phyloP scores from a whole-genome alignment of 2,888 invertebrate genomes.

The Thecophora atra region DNA sequence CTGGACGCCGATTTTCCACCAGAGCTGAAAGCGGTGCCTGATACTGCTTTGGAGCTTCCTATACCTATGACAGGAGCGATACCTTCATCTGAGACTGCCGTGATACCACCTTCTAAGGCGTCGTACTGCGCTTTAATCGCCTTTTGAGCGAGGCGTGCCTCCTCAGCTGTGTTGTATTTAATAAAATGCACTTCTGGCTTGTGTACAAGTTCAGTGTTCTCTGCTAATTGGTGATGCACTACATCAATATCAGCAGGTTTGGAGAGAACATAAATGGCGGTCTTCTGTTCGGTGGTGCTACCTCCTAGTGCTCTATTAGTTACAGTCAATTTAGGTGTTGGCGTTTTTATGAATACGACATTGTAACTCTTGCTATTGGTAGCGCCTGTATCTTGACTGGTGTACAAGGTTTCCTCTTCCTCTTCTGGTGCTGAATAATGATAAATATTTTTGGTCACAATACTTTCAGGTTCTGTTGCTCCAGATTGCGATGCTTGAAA shows the following conservation, averaged over 20 bases:
- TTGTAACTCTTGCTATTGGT: slow-evolving; percentile 64
- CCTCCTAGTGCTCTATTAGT: slow-evolving; percentile 60
- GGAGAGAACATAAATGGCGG: slow-evolving; percentile 64
- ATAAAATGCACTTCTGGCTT: slow-evolving; percentile 66
- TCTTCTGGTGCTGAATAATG: slow-evolving; percentile 63
- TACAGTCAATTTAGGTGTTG: slow-evolving; percentile 64
- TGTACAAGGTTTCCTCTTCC: slow-evolving; percentile 52
- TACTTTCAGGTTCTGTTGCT: slow-evolving; percentile 46
- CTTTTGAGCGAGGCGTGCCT: slow-evolving; percentile 62
- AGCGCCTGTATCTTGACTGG: slow-evolving; percentile 48
- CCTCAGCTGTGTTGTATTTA: slow-evolving; percentile 65
- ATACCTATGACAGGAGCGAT: slow-evolving; percentile 56
- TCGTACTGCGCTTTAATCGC: slow-evolving; percentile 64
- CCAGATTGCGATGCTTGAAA: background rate
- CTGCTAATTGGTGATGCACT: slow-evolving; percentile 74
- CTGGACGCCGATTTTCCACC: background rate
- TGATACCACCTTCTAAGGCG: slow-evolving; percentile 62
- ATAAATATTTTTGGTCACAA: slow-evolving; percentile 61
- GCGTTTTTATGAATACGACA: slow-evolving; percentile 65
- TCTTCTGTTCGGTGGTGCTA: slow-evolving; percentile 63
- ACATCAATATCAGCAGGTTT: slow-evolving; percentile 62
- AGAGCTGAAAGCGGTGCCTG: slow-evolving; percentile 24
- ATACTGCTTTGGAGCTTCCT: slow-evolving; percentile 25
- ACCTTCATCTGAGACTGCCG: slow-evolving; percentile 62
- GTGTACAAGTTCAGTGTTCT: slow-evolving; percentile 53